Evolutionary conservation across 2,797 vertebrate species (phyloP), one percentile per base, ranked within the genome.

Genomic region (Pelochelys cantorii): DNA sequence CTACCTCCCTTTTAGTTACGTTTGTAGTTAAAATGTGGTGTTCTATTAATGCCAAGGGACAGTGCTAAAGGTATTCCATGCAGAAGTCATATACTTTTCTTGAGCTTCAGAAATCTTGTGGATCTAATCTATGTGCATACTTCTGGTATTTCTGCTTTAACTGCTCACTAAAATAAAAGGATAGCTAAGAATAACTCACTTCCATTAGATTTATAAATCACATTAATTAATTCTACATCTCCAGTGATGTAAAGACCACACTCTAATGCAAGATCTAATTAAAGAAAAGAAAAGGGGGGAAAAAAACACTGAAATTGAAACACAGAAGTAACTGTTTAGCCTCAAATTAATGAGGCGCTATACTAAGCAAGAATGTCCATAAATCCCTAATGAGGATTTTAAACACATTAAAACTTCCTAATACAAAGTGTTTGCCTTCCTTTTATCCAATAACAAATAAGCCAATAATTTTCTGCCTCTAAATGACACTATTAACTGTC

Each of bases 381-480:
- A 98, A 98, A 98, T 98, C 97, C 97, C 97, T 98, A 98, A 98
- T 98, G 98, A 98, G 98, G 97, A 98, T 98, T 98, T 98, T 98
- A 98, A 98, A 97, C 98, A 98, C 98, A 98, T 98, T 98, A 98
- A 98, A 98, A 98, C 97, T 98, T 98, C 96, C 97, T 97, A 97
- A 98, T 98, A 97, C 97, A 98, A 98, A 98, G 98, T 98, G 98
- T 98, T 98, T 98, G 97, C 97, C 96, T 98, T 98, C 96, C 95
- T 98, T 98, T 97, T 97, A 98, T 98, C 97, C 97, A 98, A 97
- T 98, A 98, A 98, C 98, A 98, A 98, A 98, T 98, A 98, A 98
- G 96, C 97, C 97, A 98, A 98, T 98, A 98, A 98, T 98, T 98
- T 98, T 97, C 97, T 97, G 97, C 95, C 96, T 98, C 97, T 97